Evolutionary conservation across 2,888 invertebrate species (phyloP), one percentile per base, ranked within the genome.

Genomic region (Drosophila neonasuta): DNA sequence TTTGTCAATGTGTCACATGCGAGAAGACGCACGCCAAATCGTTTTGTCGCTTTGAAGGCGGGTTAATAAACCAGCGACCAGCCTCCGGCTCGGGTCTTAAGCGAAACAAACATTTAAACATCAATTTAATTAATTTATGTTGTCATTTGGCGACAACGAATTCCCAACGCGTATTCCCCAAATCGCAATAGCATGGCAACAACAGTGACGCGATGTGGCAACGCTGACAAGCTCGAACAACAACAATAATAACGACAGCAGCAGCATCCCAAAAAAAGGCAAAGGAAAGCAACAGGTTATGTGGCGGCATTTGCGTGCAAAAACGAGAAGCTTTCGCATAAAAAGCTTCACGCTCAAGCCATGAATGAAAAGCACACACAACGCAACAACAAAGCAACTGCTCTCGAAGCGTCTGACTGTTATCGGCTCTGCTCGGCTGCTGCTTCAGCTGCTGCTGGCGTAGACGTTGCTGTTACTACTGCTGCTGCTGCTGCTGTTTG

Each of bases 51-150:
- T 63, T 20, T 48, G 20, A 41, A 24, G 68, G 65, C 58, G 61
- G 66, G 69, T 73, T 66, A 77, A 77, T 69, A 77, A 66, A 77
- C 74, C 60, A 54, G 72, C 36, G 36, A 6, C 36, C 36, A 36
- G 36, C 36, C 36, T 5, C 36, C 11, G n/a, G 36, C 36, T 36
- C 5, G 11, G 11, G 36, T 48, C 61, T 29, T 54, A 41, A 44
- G 39, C 15, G 30, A 54, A 64, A 52, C 44, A 66, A 41, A 49
- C 67, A 73, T 71, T 75, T 68, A 79, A 74, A 78, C 80, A 80
- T 78, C 73, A 86, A 82, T 86, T 86, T 83, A 82, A 82, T 82
- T 86, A 82, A 82, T 82, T 82, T 83, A 82, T 81, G 79, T 71
- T 83, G 58, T 64, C 68, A 56, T 64, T 69, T 62, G 39, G 54